phyloP scores from a whole-genome alignment of 1,140 invertebrate genomes.

The Stratiolaelaps scimitus region DNA sequence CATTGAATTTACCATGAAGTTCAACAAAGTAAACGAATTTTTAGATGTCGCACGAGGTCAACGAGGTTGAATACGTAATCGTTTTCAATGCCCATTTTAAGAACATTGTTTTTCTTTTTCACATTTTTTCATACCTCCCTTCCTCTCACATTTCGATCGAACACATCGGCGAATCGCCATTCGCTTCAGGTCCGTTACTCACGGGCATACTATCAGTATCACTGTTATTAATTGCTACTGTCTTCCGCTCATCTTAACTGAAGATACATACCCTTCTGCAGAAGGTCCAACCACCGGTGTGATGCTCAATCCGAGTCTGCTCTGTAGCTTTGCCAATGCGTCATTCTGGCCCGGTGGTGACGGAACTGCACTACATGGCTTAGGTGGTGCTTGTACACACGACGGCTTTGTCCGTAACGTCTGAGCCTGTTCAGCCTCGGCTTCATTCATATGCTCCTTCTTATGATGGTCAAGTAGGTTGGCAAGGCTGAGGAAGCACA shows the following conservation, averaged over 20 bases:
- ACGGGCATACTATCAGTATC: not conserved
- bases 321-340: constrained; percentile 11
- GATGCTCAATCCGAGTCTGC: constrained; percentile 34
- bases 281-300: constrained; percentile 24
- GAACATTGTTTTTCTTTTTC: not conserved
- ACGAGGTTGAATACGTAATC: too few species aligned
- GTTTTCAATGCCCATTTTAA: too few species aligned
- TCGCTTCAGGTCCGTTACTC: not conserved
- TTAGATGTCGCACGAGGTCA: not conserved
- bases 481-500: constrained; percentile 35
- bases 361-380: constrained; percentile 37
- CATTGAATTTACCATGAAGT: too few species aligned
- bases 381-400: too few species aligned
- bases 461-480: constrained; percentile 41
- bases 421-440: constrained; percentile 33
- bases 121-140: not conserved
- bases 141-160: not conserved
- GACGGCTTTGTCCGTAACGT: constrained; percentile 34
- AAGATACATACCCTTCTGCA: too few species aligned
- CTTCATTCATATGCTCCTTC: constrained; percentile 37
- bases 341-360: not conserved
- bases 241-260: too few species aligned
- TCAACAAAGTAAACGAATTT: not conserved
- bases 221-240: not conserved
- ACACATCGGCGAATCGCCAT: not conserved